phyloP scores from a whole-genome alignment of 2,113 vertebrate genomes.

The Verasper variegatus region DNA sequence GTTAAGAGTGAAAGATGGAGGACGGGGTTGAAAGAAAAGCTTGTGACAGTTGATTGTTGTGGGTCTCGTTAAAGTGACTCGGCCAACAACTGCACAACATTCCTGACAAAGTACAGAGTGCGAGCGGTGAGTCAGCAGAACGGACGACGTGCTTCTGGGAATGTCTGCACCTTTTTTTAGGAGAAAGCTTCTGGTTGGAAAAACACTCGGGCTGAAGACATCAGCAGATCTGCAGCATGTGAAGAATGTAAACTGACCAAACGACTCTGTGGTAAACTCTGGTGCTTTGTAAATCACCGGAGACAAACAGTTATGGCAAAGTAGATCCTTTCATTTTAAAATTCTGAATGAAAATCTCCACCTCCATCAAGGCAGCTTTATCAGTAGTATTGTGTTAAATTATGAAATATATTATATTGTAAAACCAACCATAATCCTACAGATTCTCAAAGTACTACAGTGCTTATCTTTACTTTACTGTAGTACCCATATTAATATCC shows the following conservation, averaged over 20 bases:
- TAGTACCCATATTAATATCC: too few relatives aligned
- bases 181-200: constrained; percentile 50
- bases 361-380: too few relatives aligned
- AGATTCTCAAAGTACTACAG: too few relatives aligned
- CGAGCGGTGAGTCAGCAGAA: constrained; percentile 55
- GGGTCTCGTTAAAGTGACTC: constrained; percentile 16
- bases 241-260: constrained; percentile 31
- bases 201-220: constrained; percentile 30
- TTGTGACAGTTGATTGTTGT: not conserved
- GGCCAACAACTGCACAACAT: constrained; percentile 32
- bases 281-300: not conserved
- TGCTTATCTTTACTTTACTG: too few relatives aligned
- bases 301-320: too few relatives aligned
- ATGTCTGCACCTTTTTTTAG: constrained; percentile 36
- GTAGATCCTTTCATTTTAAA: too few relatives aligned
- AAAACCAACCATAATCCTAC: too few relatives aligned
- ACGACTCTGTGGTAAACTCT: constrained; percentile 1
- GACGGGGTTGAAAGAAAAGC: not conserved
- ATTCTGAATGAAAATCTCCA: too few relatives aligned
- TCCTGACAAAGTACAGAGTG: constrained; percentile 35
- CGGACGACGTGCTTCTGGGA: constrained; percentile 47
- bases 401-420: too few relatives aligned
- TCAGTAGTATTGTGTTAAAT: too few relatives aligned
- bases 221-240: constrained; percentile 28
- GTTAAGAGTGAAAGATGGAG: too few relatives aligned